Evolutionary conservation across 2,113 vertebrate species (phyloP).

Genomic region (Trichechus manatus): DNA sequence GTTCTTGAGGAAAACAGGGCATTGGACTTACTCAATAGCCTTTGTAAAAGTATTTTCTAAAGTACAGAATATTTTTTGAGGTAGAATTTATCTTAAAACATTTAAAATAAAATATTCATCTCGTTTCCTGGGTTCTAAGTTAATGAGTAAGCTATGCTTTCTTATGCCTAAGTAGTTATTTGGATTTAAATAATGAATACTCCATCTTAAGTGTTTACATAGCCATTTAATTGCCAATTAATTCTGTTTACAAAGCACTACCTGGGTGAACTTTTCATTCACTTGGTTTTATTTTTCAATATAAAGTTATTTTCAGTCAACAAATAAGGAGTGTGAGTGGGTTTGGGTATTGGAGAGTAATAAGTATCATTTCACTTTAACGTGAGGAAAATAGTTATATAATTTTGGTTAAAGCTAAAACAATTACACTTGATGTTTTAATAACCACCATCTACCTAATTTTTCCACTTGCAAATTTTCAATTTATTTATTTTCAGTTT

Average conservation of each 20-base stretch:
- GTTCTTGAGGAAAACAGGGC: background rate
- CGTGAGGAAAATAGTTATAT: background rate
- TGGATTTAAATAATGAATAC: background rate
- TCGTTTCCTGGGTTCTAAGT: background rate
- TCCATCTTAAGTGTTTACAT: background rate
- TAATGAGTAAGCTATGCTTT: background rate
- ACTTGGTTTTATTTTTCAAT: background rate
- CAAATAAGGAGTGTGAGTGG: background rate
- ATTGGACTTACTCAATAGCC: background rate
- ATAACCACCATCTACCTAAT: background rate
- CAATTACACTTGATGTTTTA: conserved; percentile 6
- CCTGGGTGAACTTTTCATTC: background rate
- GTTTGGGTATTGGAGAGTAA: background rate
- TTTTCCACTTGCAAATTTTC: background rate
- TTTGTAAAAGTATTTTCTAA: background rate
- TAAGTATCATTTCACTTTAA: background rate
- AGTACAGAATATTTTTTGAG: background rate
- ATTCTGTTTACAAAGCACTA: background rate
- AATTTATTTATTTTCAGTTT: background rate
- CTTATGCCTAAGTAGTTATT: background rate
- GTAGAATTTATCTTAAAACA: background rate
- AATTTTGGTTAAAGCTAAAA: background rate
- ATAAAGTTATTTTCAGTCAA: background rate
- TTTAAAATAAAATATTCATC: background rate
- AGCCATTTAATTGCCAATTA: background rate